These are phyloP conservation scores for Erithacus rubecula DNA, from an alignment of 2,797 vertebrate genomes.

Conservation along the genomic window DNA sequence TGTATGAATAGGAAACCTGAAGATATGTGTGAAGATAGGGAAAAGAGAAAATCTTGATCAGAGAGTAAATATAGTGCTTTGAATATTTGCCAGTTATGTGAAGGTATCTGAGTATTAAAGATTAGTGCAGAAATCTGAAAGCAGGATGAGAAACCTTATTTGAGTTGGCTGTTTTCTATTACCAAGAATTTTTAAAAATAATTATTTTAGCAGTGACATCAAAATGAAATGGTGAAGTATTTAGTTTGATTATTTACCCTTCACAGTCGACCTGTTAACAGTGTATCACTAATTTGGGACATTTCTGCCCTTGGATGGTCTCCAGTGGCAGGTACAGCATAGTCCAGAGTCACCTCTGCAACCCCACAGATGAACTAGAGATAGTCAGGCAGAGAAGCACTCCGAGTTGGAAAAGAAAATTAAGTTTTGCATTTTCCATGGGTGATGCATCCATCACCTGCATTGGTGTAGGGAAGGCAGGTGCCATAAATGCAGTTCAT, in stretches of 20 bases:
- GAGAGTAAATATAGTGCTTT: not conserved
- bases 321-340: not conserved
- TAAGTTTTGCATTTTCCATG: not conserved
- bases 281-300: rapidly evolving
- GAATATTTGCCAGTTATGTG: not conserved
- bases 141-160: not conserved
- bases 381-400: not conserved
- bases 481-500: not conserved
- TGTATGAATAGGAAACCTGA: not conserved
- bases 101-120: not conserved
- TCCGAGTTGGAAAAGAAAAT: not conserved
- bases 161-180: not conserved
- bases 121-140: not conserved
- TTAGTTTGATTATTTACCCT: not conserved
- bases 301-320: not conserved
- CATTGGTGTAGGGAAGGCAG: not conserved
- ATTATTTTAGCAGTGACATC: not conserved
- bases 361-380: not conserved
- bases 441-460: rapidly evolving
- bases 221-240: not conserved
- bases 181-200: not conserved
- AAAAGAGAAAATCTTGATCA: not conserved
- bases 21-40: not conserved
- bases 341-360: not conserved
- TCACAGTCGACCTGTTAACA: not conserved